phyloP scores from a whole-genome alignment of 2,888 invertebrate genomes.

The Brachyopa scutellaris region DNA sequence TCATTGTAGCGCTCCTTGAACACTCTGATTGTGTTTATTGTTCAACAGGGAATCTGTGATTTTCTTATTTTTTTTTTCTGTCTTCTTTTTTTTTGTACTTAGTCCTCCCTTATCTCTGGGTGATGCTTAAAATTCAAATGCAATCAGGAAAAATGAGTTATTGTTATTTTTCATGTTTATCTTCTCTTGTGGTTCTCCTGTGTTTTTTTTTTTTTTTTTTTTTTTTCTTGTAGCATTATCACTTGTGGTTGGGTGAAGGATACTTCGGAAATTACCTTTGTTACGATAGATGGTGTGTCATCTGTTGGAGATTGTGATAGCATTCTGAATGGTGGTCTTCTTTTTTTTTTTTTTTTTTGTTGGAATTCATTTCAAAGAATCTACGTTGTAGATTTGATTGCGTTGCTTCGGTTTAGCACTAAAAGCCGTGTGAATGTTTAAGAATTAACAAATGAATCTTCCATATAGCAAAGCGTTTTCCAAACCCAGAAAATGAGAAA shows the following conservation, averaged over 20 bases:
- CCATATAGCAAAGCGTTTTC: too few species aligned
- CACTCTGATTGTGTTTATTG: constrained; percentile 69
- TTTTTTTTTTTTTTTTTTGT: constrained; percentile 22
- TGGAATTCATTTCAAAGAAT: constrained; percentile 5
- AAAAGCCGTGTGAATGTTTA: too few species aligned
- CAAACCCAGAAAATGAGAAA: too few species aligned
- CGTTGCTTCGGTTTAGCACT: too few species aligned
- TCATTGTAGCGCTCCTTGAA: constrained; percentile 45
- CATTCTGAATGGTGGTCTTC: constrained; percentile 26
- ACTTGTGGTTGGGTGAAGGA: constrained; percentile 33
- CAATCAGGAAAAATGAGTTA: constrained; percentile 69
- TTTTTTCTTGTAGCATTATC: constrained; percentile 28
- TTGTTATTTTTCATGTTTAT: constrained; percentile 56
- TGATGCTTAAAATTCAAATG: constrained; percentile 66
- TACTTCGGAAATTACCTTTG: constrained; percentile 64
- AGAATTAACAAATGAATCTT: too few species aligned
- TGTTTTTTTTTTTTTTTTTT: too few species aligned
- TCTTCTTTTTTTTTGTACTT: constrained; percentile 11
- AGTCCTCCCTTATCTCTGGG: constrained; percentile 55
- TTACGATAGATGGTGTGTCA: constrained; percentile 63
- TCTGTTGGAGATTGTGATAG: constrained; percentile 59
- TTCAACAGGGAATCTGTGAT: constrained; percentile 66
- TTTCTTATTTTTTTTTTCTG: constrained; percentile 27
- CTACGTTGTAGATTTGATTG: too few species aligned
- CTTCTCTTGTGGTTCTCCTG: background rate